Evolutionary conservation across 2,888 invertebrate genomes (phyloP), one percentile per base, ranked within the genome.

Genomic region (Polyommatus icarus): DNA sequence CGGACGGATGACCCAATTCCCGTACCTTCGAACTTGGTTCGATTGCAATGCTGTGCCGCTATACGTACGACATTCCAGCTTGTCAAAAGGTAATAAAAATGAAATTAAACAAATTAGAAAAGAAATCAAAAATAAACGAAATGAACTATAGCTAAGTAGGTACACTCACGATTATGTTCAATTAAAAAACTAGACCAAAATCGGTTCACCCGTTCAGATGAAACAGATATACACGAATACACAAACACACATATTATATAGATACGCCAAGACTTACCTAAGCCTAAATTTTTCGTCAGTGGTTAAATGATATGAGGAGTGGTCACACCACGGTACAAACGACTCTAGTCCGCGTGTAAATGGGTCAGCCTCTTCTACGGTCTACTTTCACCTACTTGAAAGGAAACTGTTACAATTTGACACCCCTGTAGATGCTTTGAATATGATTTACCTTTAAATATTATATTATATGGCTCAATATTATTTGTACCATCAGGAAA

Each of bases 361-460:
- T 67, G 6, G 67, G 67, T 67, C 67, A 67, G 12, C 67, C 67
- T 67, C 29, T 67, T 67, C 29, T 67, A 18, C 29, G 67, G 32
- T 24, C 61, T 61, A 61, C 61, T 24, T 61, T 3, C 61, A 24
- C 20, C 20, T 20, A n/a, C n/a, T n/a, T 59, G 6, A n/a, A 57
- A 59, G 7, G 59, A 59, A 59, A 59, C 20, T 61, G 10, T 61
- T 61, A 24, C 24, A 61, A 12, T 61, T 61, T 61, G 61, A 24
- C 61, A 61, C 61, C 24, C 3, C 24, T 61, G 24, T 24, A 24
- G 24, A 24, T 20, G 12, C 59, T 20, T 7, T 61, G 59, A 57
- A 57, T 7, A 46, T 12, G 46, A 46, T 12, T 46, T 46, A 3
- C 3, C 46, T 50, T 50, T 50, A 50, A 15, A 15, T 50, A 15